These are phyloP conservation scores for Pempheris klunzingeri DNA, from an alignment of 2,797 vertebrate species.

Conservation along the genomic window DNA sequence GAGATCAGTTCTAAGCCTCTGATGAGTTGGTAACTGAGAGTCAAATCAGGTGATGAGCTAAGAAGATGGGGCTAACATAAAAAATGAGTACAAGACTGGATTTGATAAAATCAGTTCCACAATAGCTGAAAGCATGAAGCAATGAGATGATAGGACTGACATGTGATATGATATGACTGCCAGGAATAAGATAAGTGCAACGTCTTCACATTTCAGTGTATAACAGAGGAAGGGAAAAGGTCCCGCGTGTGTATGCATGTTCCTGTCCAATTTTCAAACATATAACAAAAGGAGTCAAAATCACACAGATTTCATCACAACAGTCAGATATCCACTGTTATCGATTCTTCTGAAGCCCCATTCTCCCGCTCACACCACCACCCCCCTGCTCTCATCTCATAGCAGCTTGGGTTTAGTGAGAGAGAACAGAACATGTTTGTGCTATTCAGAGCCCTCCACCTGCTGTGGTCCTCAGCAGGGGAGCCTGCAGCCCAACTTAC, in stretches of 20 bases:
- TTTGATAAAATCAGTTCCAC: conserved; percentile 42
- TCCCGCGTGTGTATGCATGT: conserved; percentile 5
- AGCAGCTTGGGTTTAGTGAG: conserved; percentile 32
- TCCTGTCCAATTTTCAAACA: conserved; percentile 23
- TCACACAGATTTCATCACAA: conserved; percentile 10
- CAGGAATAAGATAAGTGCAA: conserved; percentile 15
- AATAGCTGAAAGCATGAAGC: conserved; percentile 1
- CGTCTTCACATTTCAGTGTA: conserved; percentile 3
- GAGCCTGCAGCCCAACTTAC: conserved; percentile 36
- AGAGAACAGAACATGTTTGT: conserved; percentile 53
- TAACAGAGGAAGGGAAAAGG: conserved; percentile 23
- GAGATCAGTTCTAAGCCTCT: conserved; percentile 34
- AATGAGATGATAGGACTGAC: conserved; percentile 28
- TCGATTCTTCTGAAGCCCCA: conserved; percentile 54
- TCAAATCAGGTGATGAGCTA: conserved; percentile 22
- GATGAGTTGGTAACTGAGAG: conserved; percentile 16
- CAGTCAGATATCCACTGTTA: conserved; percentile 40
- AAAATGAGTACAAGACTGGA: conserved; percentile 2
- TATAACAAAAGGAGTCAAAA: conserved; percentile 33
- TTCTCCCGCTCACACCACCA: conserved; percentile 38
- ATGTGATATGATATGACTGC: neutral
- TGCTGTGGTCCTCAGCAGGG: conserved; percentile 60
- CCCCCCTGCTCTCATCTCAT: conserved; percentile 65
- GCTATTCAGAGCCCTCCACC: conserved; percentile 57
- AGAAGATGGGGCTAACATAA: conserved; percentile 8